phyloP scores from a whole-genome alignment of 2,888 invertebrate species.

The Siphlonurus alternatus region DNA sequence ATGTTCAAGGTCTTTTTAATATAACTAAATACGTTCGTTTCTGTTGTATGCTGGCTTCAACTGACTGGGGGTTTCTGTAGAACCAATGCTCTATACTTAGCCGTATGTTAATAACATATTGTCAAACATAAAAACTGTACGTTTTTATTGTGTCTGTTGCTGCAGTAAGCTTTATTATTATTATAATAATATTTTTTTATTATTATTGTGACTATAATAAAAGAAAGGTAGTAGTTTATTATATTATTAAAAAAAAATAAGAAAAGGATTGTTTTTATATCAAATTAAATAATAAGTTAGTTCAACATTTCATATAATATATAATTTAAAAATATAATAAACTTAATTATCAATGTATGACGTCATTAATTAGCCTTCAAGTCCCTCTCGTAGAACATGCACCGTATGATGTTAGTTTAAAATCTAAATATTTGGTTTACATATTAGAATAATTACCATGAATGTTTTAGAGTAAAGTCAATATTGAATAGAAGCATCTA shows the following conservation, averaged over 20 bases:
- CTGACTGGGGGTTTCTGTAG: no score
- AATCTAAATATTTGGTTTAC: background rate
- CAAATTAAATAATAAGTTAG: background rate
- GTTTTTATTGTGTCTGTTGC: background rate
- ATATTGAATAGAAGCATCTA: no score
- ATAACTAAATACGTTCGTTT: no score
- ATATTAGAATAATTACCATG: background rate
- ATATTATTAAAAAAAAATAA: background rate
- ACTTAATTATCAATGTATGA: background rate
- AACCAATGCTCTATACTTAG: background rate
- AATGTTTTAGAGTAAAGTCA: background rate
- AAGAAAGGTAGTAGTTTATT: background rate
- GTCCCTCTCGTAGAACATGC: background rate
- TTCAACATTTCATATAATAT: background rate
- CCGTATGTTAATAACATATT: constrained; percentile 1
- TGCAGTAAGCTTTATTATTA: background rate
- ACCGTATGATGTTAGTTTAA: background rate
- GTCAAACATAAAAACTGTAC: constrained; percentile 3
- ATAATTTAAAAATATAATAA: background rate
- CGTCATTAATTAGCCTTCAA: background rate
- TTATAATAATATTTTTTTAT: background rate
- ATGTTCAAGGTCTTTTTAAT: no score
- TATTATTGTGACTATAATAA: background rate
- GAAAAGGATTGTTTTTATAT: background rate
- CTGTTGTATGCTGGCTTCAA: no score